phyloP scores from a whole-genome alignment of 2,888 invertebrate genomes.

The Resseliella maxima region DNA sequence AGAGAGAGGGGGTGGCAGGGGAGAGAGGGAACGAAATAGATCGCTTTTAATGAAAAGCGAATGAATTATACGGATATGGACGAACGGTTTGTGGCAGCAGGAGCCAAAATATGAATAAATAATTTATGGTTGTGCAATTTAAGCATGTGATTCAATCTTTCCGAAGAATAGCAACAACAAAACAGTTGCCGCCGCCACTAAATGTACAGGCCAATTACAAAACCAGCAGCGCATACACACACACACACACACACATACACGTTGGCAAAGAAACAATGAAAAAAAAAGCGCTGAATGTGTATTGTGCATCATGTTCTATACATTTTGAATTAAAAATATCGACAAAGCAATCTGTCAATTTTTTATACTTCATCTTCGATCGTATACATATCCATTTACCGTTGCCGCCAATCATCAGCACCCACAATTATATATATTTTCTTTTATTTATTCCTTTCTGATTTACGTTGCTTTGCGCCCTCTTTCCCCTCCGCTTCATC shows the following conservation, averaged over 20 bases:
- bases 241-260: not conserved
- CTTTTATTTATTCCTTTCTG: no score
- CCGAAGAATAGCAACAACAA: not conserved
- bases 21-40: not conserved
- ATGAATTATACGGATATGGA: not conserved
- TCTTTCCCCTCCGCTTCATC: not conserved
- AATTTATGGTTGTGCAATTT: slow-evolving; percentile 21
- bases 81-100: slow-evolving; percentile 32
- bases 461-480: no score
- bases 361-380: slow-evolving; percentile 38
- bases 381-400: not conserved
- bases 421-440: no score
- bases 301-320: not conserved
- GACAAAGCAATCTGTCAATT: slow-evolving; percentile 35
- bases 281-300: slow-evolving; percentile 29
- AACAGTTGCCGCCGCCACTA: not conserved
- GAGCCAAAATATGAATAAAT: slow-evolving; percentile 43
- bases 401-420: not conserved
- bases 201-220: no score
- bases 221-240: not conserved
- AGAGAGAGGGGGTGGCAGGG: no score
- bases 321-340: slow-evolving; percentile 1
- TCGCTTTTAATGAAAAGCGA: not conserved
- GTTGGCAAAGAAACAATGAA: not conserved
- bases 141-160: slow-evolving; percentile 34